Base-by-base conservation (phyloP, 2,113 vertebrate species). In the Catharus bicknelli region DNA sequence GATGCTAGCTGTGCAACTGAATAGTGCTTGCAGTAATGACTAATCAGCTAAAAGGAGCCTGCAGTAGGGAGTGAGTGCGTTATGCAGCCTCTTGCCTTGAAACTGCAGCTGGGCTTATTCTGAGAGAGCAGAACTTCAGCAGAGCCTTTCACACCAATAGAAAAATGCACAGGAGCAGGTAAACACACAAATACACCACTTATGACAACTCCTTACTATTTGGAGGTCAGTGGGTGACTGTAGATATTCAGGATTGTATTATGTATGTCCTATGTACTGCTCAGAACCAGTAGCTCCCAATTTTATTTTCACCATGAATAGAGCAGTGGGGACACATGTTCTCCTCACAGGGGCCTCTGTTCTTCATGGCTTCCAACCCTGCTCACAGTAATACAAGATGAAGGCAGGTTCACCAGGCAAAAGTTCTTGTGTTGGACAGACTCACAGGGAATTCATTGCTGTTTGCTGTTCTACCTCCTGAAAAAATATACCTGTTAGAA, bases 321-420 rank as follows among this genome's bases (percentile, higher is more conserved):
- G 59, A 47, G 13, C 25, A 75, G 5, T 5, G 27, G 21, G 22
- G 61, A 40, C 6, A 12, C 1, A 38, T 38, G 8, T 7, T 62
- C 21, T 78, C 21, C 38, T 83, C 0, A 0, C 4, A 32, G 25
- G 63, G 9, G 9, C 10, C 17, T 67, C 53, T 53, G 5, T 3
- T 84, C 4, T 47, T 78, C 2, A 1, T 23, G 30, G 9, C 50
- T 94, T 76, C 77, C 70, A 75, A 9, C 26, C 16, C 12, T 89
- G 11, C 11, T 68, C 19, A 40, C 10, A n/a, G 43, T 20, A 48
- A 48, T 9, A 38, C 0, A 1, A 11, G 38, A 3, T 1, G 0
- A 79, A 51, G 18, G 8, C 43, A 47, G 42, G 32, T 55, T 89
- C 62, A 62, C 13, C 20, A 59, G 9, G 19, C 20, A 79, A 57